phyloP scores from a whole-genome alignment of 2,113 vertebrate species.

The Anhinga anhinga region DNA sequence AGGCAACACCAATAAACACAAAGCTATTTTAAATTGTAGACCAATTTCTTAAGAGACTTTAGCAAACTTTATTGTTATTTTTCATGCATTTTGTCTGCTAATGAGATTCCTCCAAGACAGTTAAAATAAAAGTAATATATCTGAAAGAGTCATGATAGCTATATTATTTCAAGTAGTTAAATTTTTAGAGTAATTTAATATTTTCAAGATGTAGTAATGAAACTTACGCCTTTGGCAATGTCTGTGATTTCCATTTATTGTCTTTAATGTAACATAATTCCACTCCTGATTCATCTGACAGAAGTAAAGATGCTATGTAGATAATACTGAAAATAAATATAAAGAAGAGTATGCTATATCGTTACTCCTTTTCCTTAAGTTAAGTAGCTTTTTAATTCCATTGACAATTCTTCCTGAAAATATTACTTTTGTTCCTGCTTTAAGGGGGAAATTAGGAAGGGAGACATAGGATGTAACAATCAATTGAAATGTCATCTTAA shows the following conservation, averaged over 20 bases:
- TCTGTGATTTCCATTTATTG: neutral
- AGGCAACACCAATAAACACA: rapidly evolving
- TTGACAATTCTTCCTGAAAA: neutral
- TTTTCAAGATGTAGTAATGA: neutral
- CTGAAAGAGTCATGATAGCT: neutral
- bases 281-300: neutral
- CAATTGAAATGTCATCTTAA: neutral
- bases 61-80: neutral
- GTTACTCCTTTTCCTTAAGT: neutral
- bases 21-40: neutral
- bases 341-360: neutral
- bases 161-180: neutral
- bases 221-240: neutral
- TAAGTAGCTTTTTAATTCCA: neutral
- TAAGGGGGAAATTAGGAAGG: rapidly evolving
- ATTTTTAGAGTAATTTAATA: neutral
- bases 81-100: neutral
- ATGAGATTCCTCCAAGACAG: neutral
- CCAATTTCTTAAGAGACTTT: neutral
- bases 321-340: neutral
- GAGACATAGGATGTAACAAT: rapidly evolving
- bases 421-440: rapidly evolving
- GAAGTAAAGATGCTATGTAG: neutral
- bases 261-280: neutral
- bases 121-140: neutral